Evolutionary conservation across 2,888 invertebrate species (phyloP).

Genomic region (Agriopis marginaria): DNA sequence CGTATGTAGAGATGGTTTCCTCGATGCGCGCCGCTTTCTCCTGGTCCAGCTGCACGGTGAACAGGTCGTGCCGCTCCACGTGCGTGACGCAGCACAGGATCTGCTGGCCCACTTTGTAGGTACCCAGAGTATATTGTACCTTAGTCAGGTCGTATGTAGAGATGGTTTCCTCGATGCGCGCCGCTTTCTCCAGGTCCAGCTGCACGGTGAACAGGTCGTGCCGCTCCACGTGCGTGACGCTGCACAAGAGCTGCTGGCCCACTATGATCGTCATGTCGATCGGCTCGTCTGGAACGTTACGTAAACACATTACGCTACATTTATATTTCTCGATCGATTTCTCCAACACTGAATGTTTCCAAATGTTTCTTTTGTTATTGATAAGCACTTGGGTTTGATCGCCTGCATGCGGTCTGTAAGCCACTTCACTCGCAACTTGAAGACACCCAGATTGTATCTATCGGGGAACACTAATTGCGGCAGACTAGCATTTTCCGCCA

Average conservation of each 20-base stretch:
- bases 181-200: conserved; percentile 76
- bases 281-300: conserved; percentile 69
- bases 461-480: too few relatives aligned
- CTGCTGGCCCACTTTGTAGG: too few relatives aligned
- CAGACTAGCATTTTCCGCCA: too few relatives aligned
- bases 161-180: conserved; percentile 72
- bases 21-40: conserved; percentile 76
- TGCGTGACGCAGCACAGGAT: conserved; percentile 61
- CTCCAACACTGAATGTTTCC: too few relatives aligned
- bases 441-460: too few relatives aligned
- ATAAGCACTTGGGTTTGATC: too few relatives aligned
- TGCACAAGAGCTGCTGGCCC: conserved; percentile 76
- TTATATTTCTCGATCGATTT: too few relatives aligned
- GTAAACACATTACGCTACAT: too few relatives aligned
- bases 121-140: conserved; percentile 48
- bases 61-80: conserved; percentile 73
- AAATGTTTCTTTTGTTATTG: too few relatives aligned
- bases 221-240: conserved; percentile 76
- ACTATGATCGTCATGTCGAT: conserved; percentile 79
- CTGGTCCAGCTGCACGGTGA: conserved; percentile 75
- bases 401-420: too few relatives aligned
- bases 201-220: conserved; percentile 75
- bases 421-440: too few relatives aligned
- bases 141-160: conserved; percentile 65
- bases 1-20: conserved; percentile 69